Evolutionary conservation across 2,888 invertebrate species (phyloP).

Genomic region (Tenthredo amoena): DNA sequence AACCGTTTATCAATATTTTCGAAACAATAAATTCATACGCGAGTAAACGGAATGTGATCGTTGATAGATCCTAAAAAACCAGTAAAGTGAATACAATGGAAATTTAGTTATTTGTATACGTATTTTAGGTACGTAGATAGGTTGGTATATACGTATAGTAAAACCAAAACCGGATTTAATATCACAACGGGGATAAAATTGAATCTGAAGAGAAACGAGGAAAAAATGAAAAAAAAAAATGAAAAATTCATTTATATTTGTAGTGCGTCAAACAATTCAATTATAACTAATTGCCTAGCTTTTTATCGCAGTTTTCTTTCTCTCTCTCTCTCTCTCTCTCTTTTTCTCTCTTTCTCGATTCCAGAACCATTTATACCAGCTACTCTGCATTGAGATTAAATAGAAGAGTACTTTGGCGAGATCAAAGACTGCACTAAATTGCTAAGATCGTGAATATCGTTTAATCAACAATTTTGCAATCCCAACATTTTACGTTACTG

Average conservation of each 20-base stretch:
- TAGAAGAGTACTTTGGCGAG: conserved; percentile 26
- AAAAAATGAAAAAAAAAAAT: not conserved
- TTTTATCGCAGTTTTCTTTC: not conserved
- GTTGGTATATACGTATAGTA: not conserved
- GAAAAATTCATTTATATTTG: conserved; percentile 5
- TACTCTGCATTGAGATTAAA: conserved; percentile 33
- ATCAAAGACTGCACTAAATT: conserved; percentile 1
- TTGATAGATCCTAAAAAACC: not conserved
- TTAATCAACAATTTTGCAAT: not conserved
- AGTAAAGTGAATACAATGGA: conserved; percentile 12
- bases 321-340: not conserved
- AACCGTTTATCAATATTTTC: conserved; percentile 10
- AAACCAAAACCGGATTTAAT: not conserved
- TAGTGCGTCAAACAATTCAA: conserved; percentile 2
- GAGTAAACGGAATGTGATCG: not conserved
- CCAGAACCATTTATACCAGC: not conserved
- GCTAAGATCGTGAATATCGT: conserved; percentile 15
- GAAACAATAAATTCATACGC: conserved; percentile 26
- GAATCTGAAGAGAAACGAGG: not conserved
- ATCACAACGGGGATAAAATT: not conserved
- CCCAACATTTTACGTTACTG: not conserved
- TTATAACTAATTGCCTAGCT: conserved; percentile 23
- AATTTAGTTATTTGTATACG: not conserved
- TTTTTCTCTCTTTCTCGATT: not conserved
- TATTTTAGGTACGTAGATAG: not conserved